phyloP scores from a whole-genome alignment of 2,888 invertebrate genomes.

The Megastigmus dorsalis region DNA sequence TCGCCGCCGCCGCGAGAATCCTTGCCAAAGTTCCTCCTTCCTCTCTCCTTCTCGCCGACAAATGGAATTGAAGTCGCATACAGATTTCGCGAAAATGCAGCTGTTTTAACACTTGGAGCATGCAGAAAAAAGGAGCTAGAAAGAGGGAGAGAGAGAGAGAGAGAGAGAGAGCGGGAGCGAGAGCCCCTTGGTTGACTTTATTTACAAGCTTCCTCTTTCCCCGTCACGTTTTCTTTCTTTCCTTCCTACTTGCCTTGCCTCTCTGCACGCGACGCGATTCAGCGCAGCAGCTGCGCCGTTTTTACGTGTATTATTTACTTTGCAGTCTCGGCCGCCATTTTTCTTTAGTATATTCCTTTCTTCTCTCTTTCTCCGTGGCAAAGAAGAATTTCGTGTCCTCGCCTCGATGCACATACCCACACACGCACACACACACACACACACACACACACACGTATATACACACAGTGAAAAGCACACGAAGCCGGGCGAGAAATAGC shows the following conservation, averaged over 20 bases:
- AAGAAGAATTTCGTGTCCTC: neutral
- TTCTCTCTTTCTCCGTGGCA: neutral
- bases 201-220: slow-evolving; percentile 49
- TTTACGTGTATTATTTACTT: slow-evolving; percentile 53
- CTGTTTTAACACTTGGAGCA: slow-evolving; percentile 37
- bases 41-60: slow-evolving; percentile 8
- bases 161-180: too few species aligned
- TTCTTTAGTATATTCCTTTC: neutral
- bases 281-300: slow-evolving; percentile 25
- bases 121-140: too few species aligned
- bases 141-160: too few species aligned
- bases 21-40: too few species aligned
- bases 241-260: too few species aligned
- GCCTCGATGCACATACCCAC: neutral
- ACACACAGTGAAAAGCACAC: too few species aligned
- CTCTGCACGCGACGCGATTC: slow-evolving; percentile 41
- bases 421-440: too few species aligned
- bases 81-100: slow-evolving; percentile 29
- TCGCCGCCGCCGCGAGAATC: neutral
- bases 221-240: slow-evolving; percentile 51
- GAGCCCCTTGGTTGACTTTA: slow-evolving; percentile 52
- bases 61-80: slow-evolving; percentile 25
- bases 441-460: too few species aligned
- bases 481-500: neutral
- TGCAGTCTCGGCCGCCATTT: slow-evolving; percentile 11